Conservation (phyloP, 1,140 invertebrate species). For the Drosophila dunni region DNA sequence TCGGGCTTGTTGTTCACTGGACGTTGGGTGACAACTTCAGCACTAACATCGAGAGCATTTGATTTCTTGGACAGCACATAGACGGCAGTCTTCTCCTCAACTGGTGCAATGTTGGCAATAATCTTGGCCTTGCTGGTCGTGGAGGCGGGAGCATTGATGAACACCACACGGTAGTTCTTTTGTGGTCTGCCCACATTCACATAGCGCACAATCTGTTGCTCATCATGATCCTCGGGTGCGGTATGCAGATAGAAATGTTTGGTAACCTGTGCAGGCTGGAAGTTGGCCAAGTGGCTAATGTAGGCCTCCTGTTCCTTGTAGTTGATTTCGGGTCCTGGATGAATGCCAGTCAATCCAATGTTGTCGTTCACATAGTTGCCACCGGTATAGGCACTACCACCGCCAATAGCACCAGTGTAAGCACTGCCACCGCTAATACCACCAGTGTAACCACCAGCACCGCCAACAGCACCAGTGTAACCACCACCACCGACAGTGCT, state of each 20-base stretch:
- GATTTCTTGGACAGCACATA: conserved; percentile 92
- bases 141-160: conserved; percentile 93
- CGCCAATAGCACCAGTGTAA: conserved; percentile 36
- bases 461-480: background rate
- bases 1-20: conserved; percentile 88
- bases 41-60: conserved; percentile 71
- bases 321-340: conserved; percentile 63
- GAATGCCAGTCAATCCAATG: conserved; percentile 61
- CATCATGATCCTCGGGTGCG: conserved; percentile 89
- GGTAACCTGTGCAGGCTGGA: conserved; percentile 88
- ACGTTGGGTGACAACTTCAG: conserved; percentile 76
- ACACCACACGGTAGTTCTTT: conserved; percentile 94
- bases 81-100: conserved; percentile 93
- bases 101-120: conserved; percentile 88
- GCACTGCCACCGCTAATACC: background rate
- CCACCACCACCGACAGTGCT: background rate
- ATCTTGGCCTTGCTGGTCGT: conserved; percentile 87
- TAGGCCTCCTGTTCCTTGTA: conserved; percentile 85
- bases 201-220: conserved; percentile 84
- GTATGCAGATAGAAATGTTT: conserved; percentile 92
- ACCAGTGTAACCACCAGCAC: conserved; percentile 7
- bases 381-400: background rate
- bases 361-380: conserved; percentile 38
- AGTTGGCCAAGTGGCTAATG: conserved; percentile 68
- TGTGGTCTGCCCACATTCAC: conserved; percentile 86